These are phyloP conservation scores for Chirona hameri DNA, from an alignment of 2,888 invertebrate genomes.

Conservation along the genomic window DNA sequence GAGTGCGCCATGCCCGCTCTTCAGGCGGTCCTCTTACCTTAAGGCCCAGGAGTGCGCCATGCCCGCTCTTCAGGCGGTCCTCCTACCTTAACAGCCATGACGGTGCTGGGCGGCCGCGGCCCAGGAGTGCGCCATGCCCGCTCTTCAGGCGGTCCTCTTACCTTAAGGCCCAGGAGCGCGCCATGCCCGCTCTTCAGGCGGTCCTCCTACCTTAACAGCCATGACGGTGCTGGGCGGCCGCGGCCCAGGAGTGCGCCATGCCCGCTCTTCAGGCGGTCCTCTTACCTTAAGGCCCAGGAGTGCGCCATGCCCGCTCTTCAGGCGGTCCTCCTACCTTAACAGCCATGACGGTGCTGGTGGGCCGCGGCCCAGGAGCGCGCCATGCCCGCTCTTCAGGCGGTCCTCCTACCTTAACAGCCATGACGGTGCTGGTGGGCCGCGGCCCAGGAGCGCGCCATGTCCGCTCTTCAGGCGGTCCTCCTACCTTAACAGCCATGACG, in stretches of 20 bases:
- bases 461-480: conserved; percentile 10
- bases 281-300: conserved; percentile 95
- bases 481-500: conserved; percentile 94
- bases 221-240: conserved; percentile 88
- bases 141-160: conserved; percentile 46
- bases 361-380: conserved; percentile 85
- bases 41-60: conserved; percentile 97
- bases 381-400: conserved; percentile 65
- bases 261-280: too few species aligned
- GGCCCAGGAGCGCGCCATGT: too few species aligned
- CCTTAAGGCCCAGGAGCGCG: too few species aligned
- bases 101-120: conserved; percentile 83
- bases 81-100: conserved; percentile 92
- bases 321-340: conserved; percentile 67
- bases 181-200: too few species aligned
- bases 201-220: conserved; percentile 80
- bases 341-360: conserved; percentile 91
- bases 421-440: conserved; percentile 82
- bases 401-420: conserved; percentile 85
- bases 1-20: too few species aligned
- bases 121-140: too few species aligned
- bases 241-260: too few species aligned
- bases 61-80: too few species aligned
- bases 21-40: conserved; percentile 59
- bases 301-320: too few species aligned